Evolutionary conservation across 2,888 invertebrate species (phyloP).

Genomic region (Siphonodentalium dalli): DNA sequence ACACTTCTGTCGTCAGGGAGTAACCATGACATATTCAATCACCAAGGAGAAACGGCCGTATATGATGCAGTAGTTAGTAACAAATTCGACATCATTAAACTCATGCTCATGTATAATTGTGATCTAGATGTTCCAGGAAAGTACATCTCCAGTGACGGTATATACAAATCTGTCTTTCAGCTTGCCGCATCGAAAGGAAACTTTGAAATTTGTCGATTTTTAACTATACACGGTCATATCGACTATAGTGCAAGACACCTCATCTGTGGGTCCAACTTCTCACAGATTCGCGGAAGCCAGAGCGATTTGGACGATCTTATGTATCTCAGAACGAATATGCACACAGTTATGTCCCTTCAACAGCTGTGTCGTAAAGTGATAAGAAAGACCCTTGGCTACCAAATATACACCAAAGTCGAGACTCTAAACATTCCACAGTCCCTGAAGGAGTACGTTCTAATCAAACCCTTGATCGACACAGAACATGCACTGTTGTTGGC

Average conservation of each 20-base stretch:
- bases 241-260: slow-evolving; percentile 50
- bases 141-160: slow-evolving; percentile 58
- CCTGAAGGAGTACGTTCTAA: slow-evolving; percentile 59
- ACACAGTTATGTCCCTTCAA: slow-evolving; percentile 58
- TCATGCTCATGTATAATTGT: slow-evolving; percentile 62
- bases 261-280: slow-evolving; percentile 51
- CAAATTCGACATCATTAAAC: slow-evolving; percentile 58
- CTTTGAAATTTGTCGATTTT: slow-evolving; percentile 57
- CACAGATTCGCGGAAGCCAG: slow-evolving; percentile 47
- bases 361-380: slow-evolving; percentile 60
- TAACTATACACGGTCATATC: slow-evolving; percentile 57
- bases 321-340: slow-evolving; percentile 52
- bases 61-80: slow-evolving; percentile 62
- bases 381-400: slow-evolving; percentile 57
- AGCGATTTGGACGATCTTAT: slow-evolving; percentile 49
- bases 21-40: slow-evolving; percentile 61
- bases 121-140: slow-evolving; percentile 62
- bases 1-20: slow-evolving; percentile 59
- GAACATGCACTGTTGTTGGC: too few species aligned
- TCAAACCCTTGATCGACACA: slow-evolving; percentile 50
- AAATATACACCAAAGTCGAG: slow-evolving; percentile 53
- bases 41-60: slow-evolving; percentile 62
- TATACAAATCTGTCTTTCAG: slow-evolving; percentile 57
- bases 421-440: slow-evolving; percentile 55
- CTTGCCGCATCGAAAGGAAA: slow-evolving; percentile 61